phyloP scores from a whole-genome alignment of 2,113 vertebrate genomes.

The Sprattus sprattus region DNA sequence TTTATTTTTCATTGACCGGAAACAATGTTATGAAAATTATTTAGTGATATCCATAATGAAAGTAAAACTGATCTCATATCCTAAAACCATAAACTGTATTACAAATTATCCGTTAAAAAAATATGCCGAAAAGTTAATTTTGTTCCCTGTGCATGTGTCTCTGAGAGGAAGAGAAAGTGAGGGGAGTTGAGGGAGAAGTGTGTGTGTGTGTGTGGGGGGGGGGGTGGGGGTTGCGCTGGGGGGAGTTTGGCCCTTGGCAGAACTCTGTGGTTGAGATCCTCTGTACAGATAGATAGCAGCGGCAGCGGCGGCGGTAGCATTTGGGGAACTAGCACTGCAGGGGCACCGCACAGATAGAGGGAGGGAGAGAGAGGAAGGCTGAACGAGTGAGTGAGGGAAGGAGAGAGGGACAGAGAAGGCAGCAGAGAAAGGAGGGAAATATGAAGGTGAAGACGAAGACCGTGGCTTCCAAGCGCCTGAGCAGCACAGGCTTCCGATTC shows the following conservation, averaged over 20 bases:
- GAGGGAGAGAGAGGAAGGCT: slow-evolving; percentile 4
- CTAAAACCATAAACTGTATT: too few relatives aligned
- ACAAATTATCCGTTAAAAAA: too few relatives aligned
- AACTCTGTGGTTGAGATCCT: slow-evolving; percentile 15
- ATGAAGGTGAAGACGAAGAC: slow-evolving; percentile 72
- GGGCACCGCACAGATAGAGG: slow-evolving; percentile 13
- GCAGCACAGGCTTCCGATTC: slow-evolving; percentile 67
- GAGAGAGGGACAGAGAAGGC: slow-evolving; percentile 46
- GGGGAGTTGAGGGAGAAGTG: background rate
- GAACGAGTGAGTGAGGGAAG: background rate
- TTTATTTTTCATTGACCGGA: too few relatives aligned
- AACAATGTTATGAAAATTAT: too few relatives aligned
- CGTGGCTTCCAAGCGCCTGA: slow-evolving; percentile 66
- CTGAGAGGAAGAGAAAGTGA: background rate
- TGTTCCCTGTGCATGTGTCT: background rate
- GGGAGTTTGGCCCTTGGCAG: background rate
- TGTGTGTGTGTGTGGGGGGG: slow-evolving; percentile 29
- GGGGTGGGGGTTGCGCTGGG: background rate
- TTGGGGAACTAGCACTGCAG: slow-evolving; percentile 23
- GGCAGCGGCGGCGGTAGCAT: slow-evolving; percentile 19
- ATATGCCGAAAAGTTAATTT: too few relatives aligned
- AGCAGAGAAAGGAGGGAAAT: slow-evolving; percentile 42
- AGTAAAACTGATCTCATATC: too few relatives aligned
- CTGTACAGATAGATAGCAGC: slow-evolving; percentile 54
- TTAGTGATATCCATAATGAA: too few relatives aligned